A percentile compares a stretch with the other conserved stretches of the same genome.
phyloP scores from a whole-genome alignment of 2,797 vertebrate species.

The Phoxinus dragarum region DNA sequence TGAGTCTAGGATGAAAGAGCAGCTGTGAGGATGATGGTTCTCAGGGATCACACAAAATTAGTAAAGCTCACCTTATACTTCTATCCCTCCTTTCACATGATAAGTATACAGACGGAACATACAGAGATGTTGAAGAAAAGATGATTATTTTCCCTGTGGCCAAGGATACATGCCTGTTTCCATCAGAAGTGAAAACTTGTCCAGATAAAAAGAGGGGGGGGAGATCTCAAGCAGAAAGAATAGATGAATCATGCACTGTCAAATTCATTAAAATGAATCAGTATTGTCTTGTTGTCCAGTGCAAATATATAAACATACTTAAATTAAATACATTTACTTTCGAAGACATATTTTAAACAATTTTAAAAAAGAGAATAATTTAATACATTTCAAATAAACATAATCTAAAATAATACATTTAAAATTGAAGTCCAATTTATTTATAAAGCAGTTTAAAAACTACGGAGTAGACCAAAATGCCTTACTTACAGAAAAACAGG shows the following conservation, averaged over 20 bases:
- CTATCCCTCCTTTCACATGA: neutral
- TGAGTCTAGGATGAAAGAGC: neutral
- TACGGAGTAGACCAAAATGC: neutral
- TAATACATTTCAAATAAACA: neutral
- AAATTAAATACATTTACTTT: neutral
- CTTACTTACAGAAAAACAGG: neutral
- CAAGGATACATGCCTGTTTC: neutral
- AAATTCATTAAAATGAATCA: neutral
- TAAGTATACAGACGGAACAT: neutral
- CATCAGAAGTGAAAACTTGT: neutral
- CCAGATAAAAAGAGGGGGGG: neutral
- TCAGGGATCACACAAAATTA: neutral
- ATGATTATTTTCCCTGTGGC: neutral
- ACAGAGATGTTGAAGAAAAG: neutral
- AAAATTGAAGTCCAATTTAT: neutral
- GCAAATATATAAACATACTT: neutral
- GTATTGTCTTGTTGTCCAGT: neutral
- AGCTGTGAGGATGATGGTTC: conserved; percentile 9
- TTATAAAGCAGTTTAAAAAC: neutral
- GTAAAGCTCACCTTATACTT: neutral
- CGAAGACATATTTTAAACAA: neutral
- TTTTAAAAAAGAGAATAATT: neutral
- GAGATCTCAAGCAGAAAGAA: neutral
- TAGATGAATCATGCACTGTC: neutral
- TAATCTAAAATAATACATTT: neutral